Percentiles rank a stretch among this genome's conserved stretches.
phyloP scores from a whole-genome alignment of 2,113 vertebrate species.

The Chaenocephalus aceratus region DNA sequence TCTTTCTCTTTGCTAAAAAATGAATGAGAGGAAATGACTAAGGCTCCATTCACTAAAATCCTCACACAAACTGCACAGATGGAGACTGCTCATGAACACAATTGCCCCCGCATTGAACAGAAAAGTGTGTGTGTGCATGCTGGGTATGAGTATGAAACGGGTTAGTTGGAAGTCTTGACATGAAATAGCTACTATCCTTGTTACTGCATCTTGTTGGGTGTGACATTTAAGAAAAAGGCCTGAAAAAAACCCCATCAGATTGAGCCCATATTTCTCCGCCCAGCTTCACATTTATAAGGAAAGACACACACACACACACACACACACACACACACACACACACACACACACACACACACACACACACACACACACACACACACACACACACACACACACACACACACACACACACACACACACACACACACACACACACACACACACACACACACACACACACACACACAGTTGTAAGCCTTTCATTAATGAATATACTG shows the following conservation, averaged over 20 bases:
- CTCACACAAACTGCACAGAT: slow-evolving; percentile 31
- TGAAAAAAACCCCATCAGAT: neutral
- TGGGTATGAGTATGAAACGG: no score
- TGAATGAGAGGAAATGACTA: slow-evolving; percentile 9
- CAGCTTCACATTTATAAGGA: slow-evolving; percentile 35
- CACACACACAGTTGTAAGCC: slow-evolving; percentile 20
- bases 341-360: no score
- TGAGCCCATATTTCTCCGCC: neutral
- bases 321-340: no score
- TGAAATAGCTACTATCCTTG: neutral
- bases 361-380: no score
- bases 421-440: slow-evolving; percentile 5
- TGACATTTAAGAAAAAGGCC: slow-evolving; percentile 24
- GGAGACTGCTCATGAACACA: slow-evolving; percentile 10
- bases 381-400: slow-evolving; percentile 28
- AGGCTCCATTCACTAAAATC: slow-evolving; percentile 34
- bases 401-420: slow-evolving; percentile 1
- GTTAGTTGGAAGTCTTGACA: neutral
- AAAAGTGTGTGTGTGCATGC: neutral
- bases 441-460: neutral
- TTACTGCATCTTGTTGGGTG: slow-evolving; percentile 15
- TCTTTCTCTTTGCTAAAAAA: slow-evolving; percentile 15
- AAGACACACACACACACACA: no score
- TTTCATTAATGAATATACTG: slow-evolving; percentile 42
- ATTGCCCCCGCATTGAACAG: no score